Base-by-base conservation (phyloP, 64 coral and sea anemone species). In the Stylophora pistillata region DNA sequence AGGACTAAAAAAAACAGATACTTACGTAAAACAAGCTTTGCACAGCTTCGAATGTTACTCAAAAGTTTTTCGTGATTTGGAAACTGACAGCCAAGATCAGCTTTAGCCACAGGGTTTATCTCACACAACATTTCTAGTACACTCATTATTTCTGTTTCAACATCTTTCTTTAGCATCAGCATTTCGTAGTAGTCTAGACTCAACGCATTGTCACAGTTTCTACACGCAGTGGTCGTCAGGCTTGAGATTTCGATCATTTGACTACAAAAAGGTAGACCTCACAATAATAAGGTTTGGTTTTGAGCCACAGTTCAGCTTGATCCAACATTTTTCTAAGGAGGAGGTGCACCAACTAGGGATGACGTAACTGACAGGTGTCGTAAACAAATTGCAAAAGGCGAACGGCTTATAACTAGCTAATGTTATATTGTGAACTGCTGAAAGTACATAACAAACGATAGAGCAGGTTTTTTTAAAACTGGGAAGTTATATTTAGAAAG, bases 171-270 rank as follows among this genome's bases (percentile, higher is more conserved):
- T 30, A 72, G 74, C 26, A 88, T 90, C 28, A 99, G 78, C 93
- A 99, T 93, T 10, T 88, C 97, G 75, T 95, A 99, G 34, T 99
- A 99, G 73, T 95, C 93, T 34, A 95, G 83, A 75, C 78, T 75
- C 29, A 99, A 78, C 14, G 94, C 94, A 83, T 91, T 95, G 52
- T 89, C 78, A 68, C 93, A 95, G 71, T 85, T 87, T 91, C 97
- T 92, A 77, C 97, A 95, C 2, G 97, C 93, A 23, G 90, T 95
- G 58, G 95, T 99, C 12, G 97, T 85, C 58, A 75, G 72, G 47
- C 97, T 99, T 88, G 93, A 69, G 56, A 99, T 95, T 17, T 99
- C 93, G 26, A 99, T 95, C 97, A 99, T 93, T 86, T 92, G 90
- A 81, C 97, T 99, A 62, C 20, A 86, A 30, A 21, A 30, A 79